Conservation (phyloP, 2,113 vertebrate genomes). For the Myocastor coypus region DNA sequence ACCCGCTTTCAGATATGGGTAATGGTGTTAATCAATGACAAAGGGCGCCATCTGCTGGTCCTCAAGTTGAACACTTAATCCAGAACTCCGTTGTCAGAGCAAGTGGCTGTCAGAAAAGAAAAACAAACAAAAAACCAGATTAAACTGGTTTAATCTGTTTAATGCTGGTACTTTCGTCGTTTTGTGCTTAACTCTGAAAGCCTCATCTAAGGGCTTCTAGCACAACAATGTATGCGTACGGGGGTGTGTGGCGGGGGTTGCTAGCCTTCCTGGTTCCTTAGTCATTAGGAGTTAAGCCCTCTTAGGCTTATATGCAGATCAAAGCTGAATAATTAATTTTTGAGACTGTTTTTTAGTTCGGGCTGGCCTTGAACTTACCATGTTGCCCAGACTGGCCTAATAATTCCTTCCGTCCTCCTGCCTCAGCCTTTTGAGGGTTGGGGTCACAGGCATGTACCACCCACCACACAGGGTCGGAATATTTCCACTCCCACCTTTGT, state of each 20-base stretch:
- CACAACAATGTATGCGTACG: background rate
- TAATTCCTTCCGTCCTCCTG: background rate
- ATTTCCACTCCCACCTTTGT: background rate
- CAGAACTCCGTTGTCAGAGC: conserved; percentile 70
- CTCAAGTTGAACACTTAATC: background rate
- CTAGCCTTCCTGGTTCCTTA: background rate
- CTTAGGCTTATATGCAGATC: background rate
- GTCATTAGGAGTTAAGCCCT: background rate
- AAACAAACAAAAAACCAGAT: conserved; percentile 39
- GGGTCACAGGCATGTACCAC: background rate
- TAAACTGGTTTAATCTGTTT: too few relatives aligned
- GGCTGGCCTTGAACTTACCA: background rate
- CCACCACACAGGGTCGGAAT: background rate
- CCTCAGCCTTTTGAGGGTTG: background rate
- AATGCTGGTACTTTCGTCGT: background rate
- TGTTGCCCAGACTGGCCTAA: background rate
- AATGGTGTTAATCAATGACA: conserved; percentile 82
- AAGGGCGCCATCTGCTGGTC: conserved; percentile 87
- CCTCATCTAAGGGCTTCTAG: background rate
- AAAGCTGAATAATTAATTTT: background rate
- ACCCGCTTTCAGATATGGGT: background rate
- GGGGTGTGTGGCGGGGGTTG: background rate
- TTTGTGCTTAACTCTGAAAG: background rate
- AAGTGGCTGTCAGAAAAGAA: conserved; percentile 69
- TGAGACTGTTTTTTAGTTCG: background rate